These are phyloP conservation scores for Sibirionetta formosa DNA, from an alignment of 2,797 vertebrate species.

Conservation along the genomic window DNA sequence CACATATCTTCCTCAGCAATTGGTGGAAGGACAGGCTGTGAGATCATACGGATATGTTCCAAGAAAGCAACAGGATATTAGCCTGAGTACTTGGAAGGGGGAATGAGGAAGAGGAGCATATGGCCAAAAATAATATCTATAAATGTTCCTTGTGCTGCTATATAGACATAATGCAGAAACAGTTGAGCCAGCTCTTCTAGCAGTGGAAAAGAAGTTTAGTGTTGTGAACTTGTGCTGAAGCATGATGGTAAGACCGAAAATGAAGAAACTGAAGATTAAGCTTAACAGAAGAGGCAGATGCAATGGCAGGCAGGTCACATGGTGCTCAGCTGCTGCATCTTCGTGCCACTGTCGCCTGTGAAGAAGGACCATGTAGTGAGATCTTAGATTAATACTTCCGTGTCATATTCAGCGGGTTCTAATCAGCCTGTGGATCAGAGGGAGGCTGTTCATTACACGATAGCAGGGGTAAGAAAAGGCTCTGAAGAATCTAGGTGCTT, in stretches of 20 bases:
- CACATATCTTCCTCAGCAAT: not conserved
- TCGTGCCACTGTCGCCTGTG: not conserved
- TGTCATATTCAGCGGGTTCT: not conserved
- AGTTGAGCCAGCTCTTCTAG: not conserved
- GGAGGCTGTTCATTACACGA: not conserved
- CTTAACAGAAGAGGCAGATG: not conserved
- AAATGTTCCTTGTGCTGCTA: constrained; percentile 7
- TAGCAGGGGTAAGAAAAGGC: not conserved
- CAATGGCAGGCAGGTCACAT: not conserved
- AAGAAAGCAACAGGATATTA: constrained; percentile 70
- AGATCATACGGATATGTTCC: constrained; percentile 61
- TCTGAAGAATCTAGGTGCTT: not conserved
- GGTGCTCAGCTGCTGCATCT: not conserved
- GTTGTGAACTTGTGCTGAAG: not conserved
- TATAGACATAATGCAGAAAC: constrained; percentile 9
- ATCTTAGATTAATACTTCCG: not conserved
- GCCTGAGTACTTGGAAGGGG: constrained; percentile 31
- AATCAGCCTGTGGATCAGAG: not conserved
- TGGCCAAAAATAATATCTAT: constrained; percentile 61
- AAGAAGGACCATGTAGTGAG: not conserved
- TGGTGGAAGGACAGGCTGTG: constrained; percentile 53
- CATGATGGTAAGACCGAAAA: not conserved
- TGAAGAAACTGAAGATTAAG: not conserved
- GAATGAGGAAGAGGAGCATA: constrained; percentile 50
- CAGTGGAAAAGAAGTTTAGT: not conserved